Evolutionary conservation across 2,113 vertebrate genomes (phyloP), one percentile per base, ranked within the genome.

Genomic region (Oxyruncus cristatus): DNA sequence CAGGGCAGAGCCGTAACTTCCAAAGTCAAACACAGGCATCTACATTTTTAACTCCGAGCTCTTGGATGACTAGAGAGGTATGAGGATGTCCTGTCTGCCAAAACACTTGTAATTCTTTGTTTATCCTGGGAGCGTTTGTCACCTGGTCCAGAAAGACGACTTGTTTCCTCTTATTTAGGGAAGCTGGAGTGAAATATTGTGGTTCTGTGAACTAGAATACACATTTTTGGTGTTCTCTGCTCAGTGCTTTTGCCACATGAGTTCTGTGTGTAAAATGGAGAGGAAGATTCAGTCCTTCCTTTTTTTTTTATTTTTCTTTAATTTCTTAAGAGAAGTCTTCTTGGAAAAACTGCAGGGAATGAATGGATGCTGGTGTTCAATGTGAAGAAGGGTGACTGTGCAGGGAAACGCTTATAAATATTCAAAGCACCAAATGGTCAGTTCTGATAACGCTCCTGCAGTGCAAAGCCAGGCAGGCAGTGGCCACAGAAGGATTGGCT

Each of bases 401-500:
- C 72, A 72, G 80, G 91, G 83, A 95, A 84, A 83, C 61, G 61
- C 93, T 97, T 76, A 89, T 96, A 95, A 96, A 73, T 91, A 95
- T 97, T 91, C 85, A 97, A 88, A 73, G 41, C 81, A 55, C 90
- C 93, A 94, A 89, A 76, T 95, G 94, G 89, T 97, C 94, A 95
- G 88, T 81, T 87, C 33, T 55, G 95, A 92, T 96, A 91, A 97
- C 55, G 12, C 89, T 63, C 9, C 89, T 14, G 58, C 23, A 41
- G 92, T 11, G 73, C 37, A 87, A 92, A 82, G 65, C 71, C 46
- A 21, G 62, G 61, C 89, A 83, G 70, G 8, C 70, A 37, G 46
- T 39, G 88, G 88, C 92, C 92, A 59, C 75, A 52, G 72, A 95
- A 92, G 91, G 87, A 44, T 89, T 95, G 90, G 88, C 92, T 97